Percentiles rank a stretch among this genome's conserved stretches.
phyloP scores from a whole-genome alignment of 2,797 vertebrate genomes.

The Megaceryle alcyon region DNA sequence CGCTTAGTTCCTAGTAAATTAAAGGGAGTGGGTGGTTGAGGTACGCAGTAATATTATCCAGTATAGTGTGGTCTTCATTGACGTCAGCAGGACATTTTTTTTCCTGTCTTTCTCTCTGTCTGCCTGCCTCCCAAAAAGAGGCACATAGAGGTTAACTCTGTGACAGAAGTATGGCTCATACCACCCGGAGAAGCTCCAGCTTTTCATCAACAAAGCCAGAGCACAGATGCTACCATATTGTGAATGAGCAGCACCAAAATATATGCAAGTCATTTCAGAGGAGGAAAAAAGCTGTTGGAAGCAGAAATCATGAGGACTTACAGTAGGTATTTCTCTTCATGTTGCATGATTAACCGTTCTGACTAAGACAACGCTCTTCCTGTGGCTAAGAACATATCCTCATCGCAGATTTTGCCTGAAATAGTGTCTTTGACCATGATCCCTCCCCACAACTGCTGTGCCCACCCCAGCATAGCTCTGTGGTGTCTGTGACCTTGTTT shows the following conservation, averaged over 20 bases:
- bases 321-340: neutral
- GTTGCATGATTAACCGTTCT: constrained; percentile 51
- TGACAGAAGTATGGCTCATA: constrained; percentile 43
- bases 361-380: constrained; percentile 68
- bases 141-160: constrained; percentile 16
- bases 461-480: neutral
- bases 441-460: neutral
- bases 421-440: constrained; percentile 11
- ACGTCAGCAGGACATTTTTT: constrained; percentile 77
- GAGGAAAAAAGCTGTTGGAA: constrained; percentile 48
- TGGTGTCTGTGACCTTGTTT: constrained; percentile 10
- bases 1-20: constrained; percentile 85
- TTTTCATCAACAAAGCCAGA: constrained; percentile 26
- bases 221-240: neutral
- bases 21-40: constrained; percentile 79
- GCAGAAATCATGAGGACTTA: constrained; percentile 23
- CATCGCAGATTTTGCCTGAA: constrained; percentile 60
- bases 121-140: constrained; percentile 1
- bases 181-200: constrained; percentile 30
- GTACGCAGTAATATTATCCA: constrained; percentile 82
- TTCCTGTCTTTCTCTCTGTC: constrained; percentile 54
- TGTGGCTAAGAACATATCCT: constrained; percentile 65
- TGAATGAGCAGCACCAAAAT: constrained; percentile 38
- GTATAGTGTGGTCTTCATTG: constrained; percentile 76
- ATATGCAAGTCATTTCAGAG: constrained; percentile 50